A percentile compares a stretch with the other conserved stretches of the same genome.
These are phyloP conservation scores for Menidia menidia DNA, from an alignment of 2,797 vertebrate genomes.

Conservation along the genomic window DNA sequence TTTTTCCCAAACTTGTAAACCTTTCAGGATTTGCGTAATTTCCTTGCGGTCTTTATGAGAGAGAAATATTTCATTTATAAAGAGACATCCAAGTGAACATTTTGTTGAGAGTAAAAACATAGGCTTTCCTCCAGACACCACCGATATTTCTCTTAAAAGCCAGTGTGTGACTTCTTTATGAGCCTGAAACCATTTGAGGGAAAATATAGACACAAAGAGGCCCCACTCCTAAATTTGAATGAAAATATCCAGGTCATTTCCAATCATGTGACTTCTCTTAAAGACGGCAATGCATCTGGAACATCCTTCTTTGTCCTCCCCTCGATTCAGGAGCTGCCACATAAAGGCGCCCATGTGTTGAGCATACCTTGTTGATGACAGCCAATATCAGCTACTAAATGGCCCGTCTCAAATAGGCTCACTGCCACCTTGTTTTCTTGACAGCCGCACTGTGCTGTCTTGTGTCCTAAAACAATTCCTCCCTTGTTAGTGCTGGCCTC, in stretches of 20 bases:
- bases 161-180: slow-evolving; percentile 59
- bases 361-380: slow-evolving; percentile 65
- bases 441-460: slow-evolving; percentile 72
- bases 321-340: slow-evolving; percentile 69
- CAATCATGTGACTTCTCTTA: slow-evolving; percentile 69
- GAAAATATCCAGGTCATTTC: slow-evolving; percentile 67
- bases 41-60: slow-evolving; percentile 68
- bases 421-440: slow-evolving; percentile 76
- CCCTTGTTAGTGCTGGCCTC: slow-evolving; percentile 70
- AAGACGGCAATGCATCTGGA: slow-evolving; percentile 60
- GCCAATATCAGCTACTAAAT: slow-evolving; percentile 80
- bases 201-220: slow-evolving; percentile 57
- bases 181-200: slow-evolving; percentile 48
- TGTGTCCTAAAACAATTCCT: slow-evolving; percentile 73
- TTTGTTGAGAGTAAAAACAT: slow-evolving; percentile 75
- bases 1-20: slow-evolving; percentile 58
- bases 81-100: slow-evolving; percentile 61
- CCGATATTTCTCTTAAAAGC: slow-evolving; percentile 53
- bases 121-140: slow-evolving; percentile 66
- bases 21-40: slow-evolving; percentile 65
- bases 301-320: slow-evolving; percentile 41
- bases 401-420: slow-evolving; percentile 80
- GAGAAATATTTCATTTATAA: slow-evolving; percentile 72
- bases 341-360: slow-evolving; percentile 79
- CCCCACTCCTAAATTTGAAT: slow-evolving; percentile 51